Conservation (phyloP, 2,797 vertebrate species). For the Acrossocheilus fasciatus region DNA sequence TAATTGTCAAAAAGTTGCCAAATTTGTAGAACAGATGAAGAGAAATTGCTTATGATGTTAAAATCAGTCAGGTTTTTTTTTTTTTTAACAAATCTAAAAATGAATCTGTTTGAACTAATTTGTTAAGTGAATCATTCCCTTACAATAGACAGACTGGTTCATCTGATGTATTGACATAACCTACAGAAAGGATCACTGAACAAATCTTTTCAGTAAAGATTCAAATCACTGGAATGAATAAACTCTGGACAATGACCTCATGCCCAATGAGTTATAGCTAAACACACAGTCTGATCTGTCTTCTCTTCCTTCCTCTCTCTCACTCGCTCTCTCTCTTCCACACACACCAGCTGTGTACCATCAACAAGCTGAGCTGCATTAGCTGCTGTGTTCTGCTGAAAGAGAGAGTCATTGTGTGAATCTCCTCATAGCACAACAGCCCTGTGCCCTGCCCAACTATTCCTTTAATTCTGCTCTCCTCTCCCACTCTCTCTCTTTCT, state of each 20-base stretch:
- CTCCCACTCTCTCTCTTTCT: conserved; percentile 44
- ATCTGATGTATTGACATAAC: not conserved
- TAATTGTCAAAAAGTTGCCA: not conserved
- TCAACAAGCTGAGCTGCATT: conserved; percentile 73
- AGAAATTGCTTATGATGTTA: not conserved
- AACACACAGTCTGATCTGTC: conserved; percentile 18
- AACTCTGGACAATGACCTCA: conserved; percentile 32
- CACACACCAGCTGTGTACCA: conserved; percentile 54
- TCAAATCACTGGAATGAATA: not conserved
- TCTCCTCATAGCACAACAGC: conserved; percentile 16
- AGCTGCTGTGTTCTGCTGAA: conserved; percentile 65
- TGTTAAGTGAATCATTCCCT: not conserved
- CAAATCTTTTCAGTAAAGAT: conserved; percentile 2
- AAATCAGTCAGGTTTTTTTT: too few relatives aligned
- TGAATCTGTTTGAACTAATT: not conserved
- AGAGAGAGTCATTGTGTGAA: conserved; percentile 55
- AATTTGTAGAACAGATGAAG: not conserved
- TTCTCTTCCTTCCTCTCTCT: conserved; percentile 29
- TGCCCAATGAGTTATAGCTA: conserved; percentile 6
- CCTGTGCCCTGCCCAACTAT: conserved; percentile 15
- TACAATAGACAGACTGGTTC: not conserved
- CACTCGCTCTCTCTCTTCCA: not conserved
- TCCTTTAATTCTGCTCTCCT: conserved; percentile 39
- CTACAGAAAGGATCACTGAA: not conserved
- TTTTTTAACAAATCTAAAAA: not conserved